Evolutionary conservation across 2,797 vertebrate genomes (phyloP), one percentile per base, ranked within the genome.

Genomic region (Vultur gryphus): DNA sequence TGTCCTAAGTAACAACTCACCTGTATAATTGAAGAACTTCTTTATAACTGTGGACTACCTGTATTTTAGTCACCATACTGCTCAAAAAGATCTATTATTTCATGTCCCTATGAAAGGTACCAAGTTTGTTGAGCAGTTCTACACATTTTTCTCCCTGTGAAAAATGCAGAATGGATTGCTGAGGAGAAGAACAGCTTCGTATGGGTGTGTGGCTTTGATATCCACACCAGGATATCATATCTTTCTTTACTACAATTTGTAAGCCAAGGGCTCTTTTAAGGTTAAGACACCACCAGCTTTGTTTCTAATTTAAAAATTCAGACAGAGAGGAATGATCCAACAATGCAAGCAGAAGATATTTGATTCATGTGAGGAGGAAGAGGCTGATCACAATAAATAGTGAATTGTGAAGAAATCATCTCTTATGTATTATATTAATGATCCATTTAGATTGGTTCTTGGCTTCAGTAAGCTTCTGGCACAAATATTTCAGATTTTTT

Each of bases 401-500:
- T 71, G 58, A 71, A 67, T 33, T 52, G n/a, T 54, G 55, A 89
- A 85, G 61, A 69, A 81, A 72, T 85, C 33, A 59, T 87, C 31
- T 97, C 96, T 92, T 93, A 59, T 41, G 18, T 84, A 61, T 79
- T 93, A 90, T 61, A 89, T 85, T 92, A 96, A 89, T 21, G 17
- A 92, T 65, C 61, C 29, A 8, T 83, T 95, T 92, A 69, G 70
- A 78, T 85, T 82, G 41, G 44, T 91, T 94, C 84, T 94, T 92
- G 81, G 80, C 79, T 82, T 93, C 78, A 80, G 55, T 48, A 84
- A 84, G 28, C 80, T 93, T 73, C 9, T 39, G 55, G 88, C 91
- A 83, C 39, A 91, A 93, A 96, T 71, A 93, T 82, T 97, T 96
- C 66, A 86, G 71, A 61, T 59, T 65, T 79, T 84, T 95, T 82